Conservation (phyloP, 1,140 invertebrate genomes). For the Aphaenogaster ashmeadi region DNA sequence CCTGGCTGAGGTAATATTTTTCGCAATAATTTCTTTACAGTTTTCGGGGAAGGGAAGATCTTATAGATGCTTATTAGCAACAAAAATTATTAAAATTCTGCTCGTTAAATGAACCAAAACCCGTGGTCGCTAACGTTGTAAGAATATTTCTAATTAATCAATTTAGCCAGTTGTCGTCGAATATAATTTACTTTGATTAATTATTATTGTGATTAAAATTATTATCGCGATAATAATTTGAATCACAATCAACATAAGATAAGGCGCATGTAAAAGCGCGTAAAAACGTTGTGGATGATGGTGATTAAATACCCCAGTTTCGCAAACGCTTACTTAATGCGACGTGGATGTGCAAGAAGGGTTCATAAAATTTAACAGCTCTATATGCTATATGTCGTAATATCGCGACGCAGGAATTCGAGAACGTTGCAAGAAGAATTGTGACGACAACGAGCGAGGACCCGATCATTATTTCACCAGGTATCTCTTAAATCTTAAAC, state of each 20-base stretch:
- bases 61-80: too few species aligned
- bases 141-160: too few species aligned
- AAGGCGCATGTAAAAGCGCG: not conserved
- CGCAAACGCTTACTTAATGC: not conserved
- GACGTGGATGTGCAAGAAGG: not conserved
- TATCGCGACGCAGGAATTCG: constrained; percentile 3
- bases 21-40: too few species aligned
- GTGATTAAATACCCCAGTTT: not conserved
- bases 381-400: not conserved
- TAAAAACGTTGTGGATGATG: not conserved
- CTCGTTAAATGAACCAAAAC: too few species aligned
- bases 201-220: not conserved
- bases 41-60: too few species aligned
- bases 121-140: too few species aligned
- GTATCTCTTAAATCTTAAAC: constrained; percentile 41
- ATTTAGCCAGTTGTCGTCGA: too few species aligned
- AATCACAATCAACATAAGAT: not conserved
- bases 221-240: not conserved
- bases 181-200: too few species aligned
- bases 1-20: too few species aligned
- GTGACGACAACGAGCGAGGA: not conserved
- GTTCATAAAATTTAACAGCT: constrained; percentile 44
- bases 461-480: constrained; percentile 15
- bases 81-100: too few species aligned
- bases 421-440: not conserved